A percentile compares a stretch with the other conserved stretches of the same genome.
Conservation (phyloP, 1,140 invertebrate genomes). For the Drosophila orosa region DNA sequence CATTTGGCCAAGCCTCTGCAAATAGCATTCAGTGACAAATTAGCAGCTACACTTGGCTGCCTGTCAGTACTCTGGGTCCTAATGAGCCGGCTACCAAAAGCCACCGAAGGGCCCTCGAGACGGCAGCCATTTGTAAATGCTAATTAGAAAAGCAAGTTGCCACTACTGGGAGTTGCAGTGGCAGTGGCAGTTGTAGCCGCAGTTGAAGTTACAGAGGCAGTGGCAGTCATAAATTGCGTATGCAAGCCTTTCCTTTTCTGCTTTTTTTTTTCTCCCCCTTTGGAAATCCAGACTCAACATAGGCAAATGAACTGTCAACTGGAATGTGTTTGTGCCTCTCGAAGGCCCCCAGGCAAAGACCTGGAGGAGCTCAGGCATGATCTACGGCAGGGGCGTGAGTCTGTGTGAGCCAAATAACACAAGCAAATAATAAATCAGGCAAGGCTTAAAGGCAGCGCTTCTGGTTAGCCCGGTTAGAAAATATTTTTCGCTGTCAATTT, state of each 20-base stretch:
- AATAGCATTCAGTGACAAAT: constrained; percentile 54
- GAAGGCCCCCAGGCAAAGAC: constrained; percentile 14
- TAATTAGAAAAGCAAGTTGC: constrained; percentile 75
- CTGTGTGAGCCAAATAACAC: constrained; percentile 74
- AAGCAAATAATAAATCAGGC: constrained; percentile 75
- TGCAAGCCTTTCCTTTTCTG: constrained; percentile 29
- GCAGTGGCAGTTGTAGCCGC: constrained; percentile 36
- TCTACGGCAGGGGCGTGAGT: constrained; percentile 62
- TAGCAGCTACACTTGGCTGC: constrained; percentile 27
- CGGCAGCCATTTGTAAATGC: constrained; percentile 76
- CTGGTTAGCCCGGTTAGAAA: constrained; percentile 60
- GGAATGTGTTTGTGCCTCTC: constrained; percentile 63
- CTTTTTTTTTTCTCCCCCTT: background rate
- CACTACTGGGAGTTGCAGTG: constrained; percentile 8
- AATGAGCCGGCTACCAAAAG: constrained; percentile 57
- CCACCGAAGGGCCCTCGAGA: constrained; percentile 37
- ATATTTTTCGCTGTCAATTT: constrained; percentile 70
- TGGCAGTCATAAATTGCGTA: constrained; percentile 69
- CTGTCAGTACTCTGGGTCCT: constrained; percentile 58
- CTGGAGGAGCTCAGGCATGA: constrained; percentile 46
- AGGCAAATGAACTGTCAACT: constrained; percentile 81
- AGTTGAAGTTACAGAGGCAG: constrained; percentile 21
- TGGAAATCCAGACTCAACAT: constrained; percentile 30
- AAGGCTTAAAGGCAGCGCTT: constrained; percentile 21
- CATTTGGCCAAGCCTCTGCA: constrained; percentile 29